Base-by-base conservation (phyloP, 2,888 invertebrate genomes). In the Drosophila mimica region DNA sequence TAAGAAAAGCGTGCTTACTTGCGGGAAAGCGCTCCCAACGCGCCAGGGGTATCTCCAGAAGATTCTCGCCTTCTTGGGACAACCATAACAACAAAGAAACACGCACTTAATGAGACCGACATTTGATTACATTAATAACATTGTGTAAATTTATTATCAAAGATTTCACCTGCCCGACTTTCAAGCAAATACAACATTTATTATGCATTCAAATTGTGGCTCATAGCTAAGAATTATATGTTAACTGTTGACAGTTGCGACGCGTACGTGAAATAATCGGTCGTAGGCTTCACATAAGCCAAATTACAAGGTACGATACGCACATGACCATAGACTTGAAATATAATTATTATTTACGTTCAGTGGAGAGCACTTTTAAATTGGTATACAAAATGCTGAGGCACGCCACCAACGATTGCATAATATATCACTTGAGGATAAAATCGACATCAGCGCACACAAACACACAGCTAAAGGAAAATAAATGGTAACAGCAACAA, bases 391-490 rank as follows among this genome's bases (percentile, higher is more conserved):
- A 52, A 69, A 51, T 17, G 48, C 28, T 49, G 67, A 17, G 53
- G n/a, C 67, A 58, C 62, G 59, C 65, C 73, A 71, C 58, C 20
- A 59, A n/a, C 43, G 30, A 43, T n/a, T 66, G 56, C 28, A 79
- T 74, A 85, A 88, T 85, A 88, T 75, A 85, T 85, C 88, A 82
- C 81, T 81, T 48, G 69, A 74, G 79, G 82, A 83, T 84, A 74
- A 61, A 81, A 79, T 81, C 89, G 74, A 72, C 70, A 78, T 75
- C 66, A 70, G 34, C 49, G 48, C 46, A 57, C 25, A 49, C 25
- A 38, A 20, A 31, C n/a, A 49, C n/a, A 20, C 25, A 38, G 40
- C 30, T 54, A 53, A 36, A 31, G 8, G 20, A 30, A 9, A 36
- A 36, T 36, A 49, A 49, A 49, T 56, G 38, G 61, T 30, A 49